Percentiles rank a stretch among this genome's conserved stretches.
Conservation (phyloP, 2,113 vertebrate species). For the Vulpes ferrilata region DNA sequence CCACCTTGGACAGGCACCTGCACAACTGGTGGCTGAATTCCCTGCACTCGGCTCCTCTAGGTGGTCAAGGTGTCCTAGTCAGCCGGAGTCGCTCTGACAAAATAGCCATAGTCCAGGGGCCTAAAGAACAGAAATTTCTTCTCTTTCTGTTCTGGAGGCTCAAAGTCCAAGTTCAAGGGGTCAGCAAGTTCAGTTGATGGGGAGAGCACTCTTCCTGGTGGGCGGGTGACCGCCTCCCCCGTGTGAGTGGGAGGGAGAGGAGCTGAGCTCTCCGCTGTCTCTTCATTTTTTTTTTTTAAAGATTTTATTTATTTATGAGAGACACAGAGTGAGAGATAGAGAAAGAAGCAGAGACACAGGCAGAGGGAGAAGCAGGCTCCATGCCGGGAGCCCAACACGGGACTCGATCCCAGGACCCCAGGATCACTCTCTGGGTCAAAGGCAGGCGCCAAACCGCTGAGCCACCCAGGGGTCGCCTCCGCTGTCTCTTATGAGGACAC, state of each 20-base stretch:
- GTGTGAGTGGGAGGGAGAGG: not conserved
- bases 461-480: too few species aligned
- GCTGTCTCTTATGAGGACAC: not conserved
- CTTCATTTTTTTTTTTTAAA: not conserved
- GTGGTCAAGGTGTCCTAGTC: accelerated
- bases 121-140: too few species aligned
- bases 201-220: not conserved
- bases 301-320: too few species aligned
- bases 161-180: not conserved
- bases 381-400: too few species aligned
- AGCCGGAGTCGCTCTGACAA: not conserved
- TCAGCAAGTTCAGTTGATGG: accelerated
- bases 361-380: too few species aligned
- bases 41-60: not conserved
- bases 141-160: not conserved
- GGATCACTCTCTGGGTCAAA: too few species aligned
- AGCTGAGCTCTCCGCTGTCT: not conserved
- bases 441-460: too few species aligned
- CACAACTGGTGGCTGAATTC: accelerated
- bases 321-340: too few species aligned
- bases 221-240: accelerated
- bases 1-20: not conserved
- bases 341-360: too few species aligned
- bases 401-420: too few species aligned
- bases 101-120: not conserved